Evolutionary conservation across 2,888 invertebrate genomes (phyloP).

Genomic region (Creontiades dilutus): DNA sequence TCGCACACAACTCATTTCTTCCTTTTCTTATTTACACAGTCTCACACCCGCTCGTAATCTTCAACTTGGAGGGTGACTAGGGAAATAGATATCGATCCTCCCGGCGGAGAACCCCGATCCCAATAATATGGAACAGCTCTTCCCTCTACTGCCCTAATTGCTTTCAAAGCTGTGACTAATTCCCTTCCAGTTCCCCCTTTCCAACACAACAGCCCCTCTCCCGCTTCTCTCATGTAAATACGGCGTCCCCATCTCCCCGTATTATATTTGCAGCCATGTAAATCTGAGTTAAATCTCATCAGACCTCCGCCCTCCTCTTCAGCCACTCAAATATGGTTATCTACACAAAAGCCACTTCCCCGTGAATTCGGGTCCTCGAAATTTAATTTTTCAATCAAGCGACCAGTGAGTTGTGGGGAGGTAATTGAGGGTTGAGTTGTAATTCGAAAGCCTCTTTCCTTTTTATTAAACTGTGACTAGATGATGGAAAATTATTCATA

Average conservation of each 20-base stretch:
- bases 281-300: constrained; percentile 69
- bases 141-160: constrained; percentile 74
- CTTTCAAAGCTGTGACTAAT: constrained; percentile 75
- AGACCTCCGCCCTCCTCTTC: not conserved
- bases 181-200: constrained; percentile 30
- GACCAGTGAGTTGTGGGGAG: constrained; percentile 34
- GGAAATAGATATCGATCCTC: constrained; percentile 49
- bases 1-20: not conserved
- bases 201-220: constrained; percentile 12
- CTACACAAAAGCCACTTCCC: constrained; percentile 54
- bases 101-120: not conserved
- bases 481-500: not conserved
- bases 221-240: constrained; percentile 68
- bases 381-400: constrained; percentile 64
- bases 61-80: not conserved
- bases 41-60: not conserved
- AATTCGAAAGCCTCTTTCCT: not conserved
- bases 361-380: constrained; percentile 2
- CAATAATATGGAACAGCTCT: constrained; percentile 59
- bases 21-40: constrained; percentile 25
- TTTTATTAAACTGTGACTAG: not conserved
- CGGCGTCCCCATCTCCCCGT: constrained; percentile 38
- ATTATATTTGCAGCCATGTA: constrained; percentile 72
- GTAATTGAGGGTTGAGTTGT: constrained; percentile 54
- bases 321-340: constrained; percentile 53